phyloP scores from a whole-genome alignment of 2,797 vertebrate species.

The Pangasius macronema region DNA sequence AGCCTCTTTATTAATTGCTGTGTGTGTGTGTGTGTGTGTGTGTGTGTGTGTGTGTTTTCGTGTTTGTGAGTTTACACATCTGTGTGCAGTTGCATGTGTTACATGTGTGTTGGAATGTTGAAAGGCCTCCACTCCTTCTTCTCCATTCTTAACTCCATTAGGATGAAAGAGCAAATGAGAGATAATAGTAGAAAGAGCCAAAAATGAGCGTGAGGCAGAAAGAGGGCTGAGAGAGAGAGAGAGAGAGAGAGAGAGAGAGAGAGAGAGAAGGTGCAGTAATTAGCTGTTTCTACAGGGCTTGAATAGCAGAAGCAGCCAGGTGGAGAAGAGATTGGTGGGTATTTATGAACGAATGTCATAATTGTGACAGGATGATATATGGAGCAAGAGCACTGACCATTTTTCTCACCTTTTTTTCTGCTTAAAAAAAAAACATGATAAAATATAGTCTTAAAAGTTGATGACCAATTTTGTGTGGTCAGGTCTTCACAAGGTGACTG shows the following conservation, averaged over 20 bases:
- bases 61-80: slow-evolving; percentile 47
- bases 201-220: neutral
- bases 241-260: neutral
- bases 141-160: neutral
- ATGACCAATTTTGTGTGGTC: slow-evolving; percentile 78
- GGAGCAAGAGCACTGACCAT: slow-evolving; percentile 63
- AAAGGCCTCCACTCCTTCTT: slow-evolving; percentile 12
- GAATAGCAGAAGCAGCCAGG: slow-evolving; percentile 76
- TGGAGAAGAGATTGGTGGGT: slow-evolving; percentile 79
- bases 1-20: slow-evolving; percentile 76
- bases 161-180: slow-evolving; percentile 22
- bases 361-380: slow-evolving; percentile 87
- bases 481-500: slow-evolving; percentile 74
- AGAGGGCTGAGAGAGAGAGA: neutral
- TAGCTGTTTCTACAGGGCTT: slow-evolving; percentile 67
- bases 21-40: slow-evolving; percentile 60
- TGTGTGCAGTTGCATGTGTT: slow-evolving; percentile 38
- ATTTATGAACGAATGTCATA: slow-evolving; percentile 87
- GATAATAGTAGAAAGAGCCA: neutral
- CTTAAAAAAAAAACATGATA: slow-evolving; percentile 72
- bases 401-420: slow-evolving; percentile 58
- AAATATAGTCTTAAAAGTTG: slow-evolving; percentile 74
- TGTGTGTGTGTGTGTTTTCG: slow-evolving; percentile 54
- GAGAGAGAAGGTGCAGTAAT: slow-evolving; percentile 60
- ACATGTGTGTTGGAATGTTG: slow-evolving; percentile 23